Base-by-base conservation (phyloP, 2,888 invertebrate genomes). In the Parasteatoda lunata region DNA sequence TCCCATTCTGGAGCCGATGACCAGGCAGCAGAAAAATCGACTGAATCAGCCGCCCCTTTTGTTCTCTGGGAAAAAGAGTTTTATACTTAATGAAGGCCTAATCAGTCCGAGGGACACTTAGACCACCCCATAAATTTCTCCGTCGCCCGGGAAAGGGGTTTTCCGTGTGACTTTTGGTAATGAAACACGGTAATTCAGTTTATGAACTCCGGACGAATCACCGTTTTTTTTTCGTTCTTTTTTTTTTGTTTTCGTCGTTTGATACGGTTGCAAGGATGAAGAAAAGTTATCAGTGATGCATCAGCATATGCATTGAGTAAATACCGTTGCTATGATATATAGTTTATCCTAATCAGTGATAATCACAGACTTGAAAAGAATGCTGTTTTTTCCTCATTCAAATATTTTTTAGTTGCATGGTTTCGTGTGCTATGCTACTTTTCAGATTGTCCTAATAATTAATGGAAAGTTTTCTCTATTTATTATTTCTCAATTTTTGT, bases 181-280 rank as follows among this genome's bases (percentile, higher is more conserved):
- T 79, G 78, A 79, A 71, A 79, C 70, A 52, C 48, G 78, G 78
- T 79, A 79, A 79, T 79, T 49, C 59, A 79, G 59, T 79, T 79
- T 79, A 79, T 70, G 70, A 54, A 71, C 78, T 77, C 66, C 59
- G n/a, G 59, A 8, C 59, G 59, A 59, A 59, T 59, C 59, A 59
- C 59, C n/a, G 9, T 59, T 54, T 59, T 59, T 59, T 59, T n/a
- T n/a, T 13, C 59, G n/a, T 59, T 59, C 59, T 59, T n/a, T 13
- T 59, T 59, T n/a, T n/a, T n/a, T 8, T 59, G 8, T 59, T 59
- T 59, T n/a, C n/a, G 59, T 59, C 9, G 59, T 13, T 4, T 7
- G 59, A n/a, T 4, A 59, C 59, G 59, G 8, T 59, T 59, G n/a
- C 59, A 13, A n/a, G 59, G n/a, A 59, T 59, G 59, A 5, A 59